phyloP scores from a whole-genome alignment of 2,113 vertebrate genomes.

The Egretta garzetta region DNA sequence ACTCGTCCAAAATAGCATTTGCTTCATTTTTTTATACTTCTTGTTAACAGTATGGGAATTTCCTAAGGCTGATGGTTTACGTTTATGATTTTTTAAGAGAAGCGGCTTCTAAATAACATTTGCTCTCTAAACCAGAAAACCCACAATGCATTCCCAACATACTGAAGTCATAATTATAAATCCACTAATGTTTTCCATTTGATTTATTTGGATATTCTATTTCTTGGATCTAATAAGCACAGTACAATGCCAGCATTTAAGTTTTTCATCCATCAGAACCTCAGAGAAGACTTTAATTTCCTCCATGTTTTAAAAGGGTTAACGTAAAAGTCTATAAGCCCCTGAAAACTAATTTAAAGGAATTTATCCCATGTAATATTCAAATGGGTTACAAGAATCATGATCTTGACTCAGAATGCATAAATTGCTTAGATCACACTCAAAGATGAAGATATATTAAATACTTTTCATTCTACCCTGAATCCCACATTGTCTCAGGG shows the following conservation, averaged over 20 bases:
- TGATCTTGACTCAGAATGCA: background rate
- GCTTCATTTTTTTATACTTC: background rate
- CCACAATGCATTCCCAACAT: background rate
- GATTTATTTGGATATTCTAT: background rate
- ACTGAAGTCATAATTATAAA: background rate
- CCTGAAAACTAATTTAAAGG: background rate
- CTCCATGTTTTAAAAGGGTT: background rate
- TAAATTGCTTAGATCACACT: background rate
- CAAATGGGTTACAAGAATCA: background rate
- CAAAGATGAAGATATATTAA: background rate
- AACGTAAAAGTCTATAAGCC: background rate
- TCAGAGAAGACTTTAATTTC: background rate
- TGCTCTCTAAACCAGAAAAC: background rate
- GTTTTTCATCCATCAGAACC: background rate
- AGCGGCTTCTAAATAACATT: background rate
- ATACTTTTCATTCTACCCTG: background rate
- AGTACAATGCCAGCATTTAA: background rate
- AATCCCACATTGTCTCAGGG: background rate
- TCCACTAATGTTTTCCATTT: background rate
- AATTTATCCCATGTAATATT: background rate
- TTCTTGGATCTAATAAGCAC: background rate
- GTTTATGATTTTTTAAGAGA: background rate
- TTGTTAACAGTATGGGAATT: background rate
- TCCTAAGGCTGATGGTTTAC: background rate
- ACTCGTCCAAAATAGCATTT: background rate